A percentile compares a stretch with the other conserved stretches of the same genome.
Conservation (phyloP, 2,888 invertebrate genomes). For the Actias luna region DNA sequence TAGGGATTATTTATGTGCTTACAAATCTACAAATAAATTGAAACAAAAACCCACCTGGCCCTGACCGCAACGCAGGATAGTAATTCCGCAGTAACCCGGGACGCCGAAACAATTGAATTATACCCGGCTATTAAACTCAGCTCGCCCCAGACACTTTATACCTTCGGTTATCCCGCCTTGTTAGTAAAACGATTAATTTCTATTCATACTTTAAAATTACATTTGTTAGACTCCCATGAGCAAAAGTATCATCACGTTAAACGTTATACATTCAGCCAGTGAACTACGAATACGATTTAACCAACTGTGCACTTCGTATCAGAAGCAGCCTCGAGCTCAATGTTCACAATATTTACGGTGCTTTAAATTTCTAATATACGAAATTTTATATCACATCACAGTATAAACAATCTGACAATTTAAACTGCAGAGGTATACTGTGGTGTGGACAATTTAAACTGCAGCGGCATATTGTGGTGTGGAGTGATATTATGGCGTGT, state of each 20-base stretch:
- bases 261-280: too few relatives aligned
- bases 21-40: constrained; percentile 29
- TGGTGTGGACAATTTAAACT: too few relatives aligned
- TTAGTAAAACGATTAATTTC: constrained; percentile 47
- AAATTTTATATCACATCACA: neutral
- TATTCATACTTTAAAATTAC: constrained; percentile 14
- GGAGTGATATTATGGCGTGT: too few relatives aligned
- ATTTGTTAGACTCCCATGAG: neutral
- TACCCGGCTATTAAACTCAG: constrained; percentile 65
- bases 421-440: neutral
- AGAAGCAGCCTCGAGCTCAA: constrained; percentile 42
- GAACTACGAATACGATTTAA: constrained; percentile 36
- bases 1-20: too few relatives aligned
- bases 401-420: too few relatives aligned
- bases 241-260: too few relatives aligned
- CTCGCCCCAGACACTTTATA: constrained; percentile 46
- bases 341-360: neutral
- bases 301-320: constrained; percentile 60
- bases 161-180: constrained; percentile 45
- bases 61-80: constrained; percentile 51
- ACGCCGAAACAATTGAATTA: constrained; percentile 72
- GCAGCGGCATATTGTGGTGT: too few relatives aligned
- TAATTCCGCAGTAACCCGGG: constrained; percentile 62
- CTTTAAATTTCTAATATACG: neutral
- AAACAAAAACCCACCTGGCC: constrained; percentile 24